Base-by-base conservation (phyloP, 2,888 invertebrate species). In the Erebia ligea region DNA sequence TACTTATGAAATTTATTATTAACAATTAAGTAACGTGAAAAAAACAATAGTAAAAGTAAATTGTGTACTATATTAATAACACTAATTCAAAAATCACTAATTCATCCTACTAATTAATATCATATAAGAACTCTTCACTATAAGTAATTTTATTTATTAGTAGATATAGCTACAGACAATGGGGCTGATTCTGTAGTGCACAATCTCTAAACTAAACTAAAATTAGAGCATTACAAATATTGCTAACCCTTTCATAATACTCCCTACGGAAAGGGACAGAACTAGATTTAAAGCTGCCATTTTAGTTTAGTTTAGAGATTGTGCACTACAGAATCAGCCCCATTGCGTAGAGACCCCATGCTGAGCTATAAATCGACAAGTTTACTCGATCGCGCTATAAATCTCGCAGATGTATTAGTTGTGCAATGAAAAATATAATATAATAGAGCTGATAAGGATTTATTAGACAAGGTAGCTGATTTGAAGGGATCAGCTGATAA, bases 401-500 rank as follows among this genome's bases (percentile, higher is more conserved):
- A 67, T 67, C 67, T 48, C 67, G 67, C 67, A 67, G 58, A 67
- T 58, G 67, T 67, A 67, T 67, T 58, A 67, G 67, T 58, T 67
- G 67, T 58, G 67, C 58, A 67, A 67, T 25, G 57, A 56, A 66
- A 66, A 56, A 57, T 66, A 66, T 40, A 42, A 57, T 48, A 67
- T 48, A 58, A 57, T 40, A 48, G 9, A 40, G n/a, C 25, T 57
- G 67, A 67, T 67, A 67, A 45, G 10, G 48, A 67, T 57, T 67
- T 67, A 67, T 58, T 52, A 42, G 2, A 57, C 21, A 52, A 10
- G 54, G 54, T 57, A 57, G 57, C 66, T 66, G 57, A 57, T 57
- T 21, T 54, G 52, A 65, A 50, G 63, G 63, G 50, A 42, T 17
- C 48, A 48, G 15, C 5, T 4, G 13, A 48, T 15, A 45, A 45